A percentile compares a stretch with the other conserved stretches of the same genome.
These are phyloP conservation scores for Eupithecia subfuscata DNA, from an alignment of 2,888 invertebrate genomes.

Conservation along the genomic window DNA sequence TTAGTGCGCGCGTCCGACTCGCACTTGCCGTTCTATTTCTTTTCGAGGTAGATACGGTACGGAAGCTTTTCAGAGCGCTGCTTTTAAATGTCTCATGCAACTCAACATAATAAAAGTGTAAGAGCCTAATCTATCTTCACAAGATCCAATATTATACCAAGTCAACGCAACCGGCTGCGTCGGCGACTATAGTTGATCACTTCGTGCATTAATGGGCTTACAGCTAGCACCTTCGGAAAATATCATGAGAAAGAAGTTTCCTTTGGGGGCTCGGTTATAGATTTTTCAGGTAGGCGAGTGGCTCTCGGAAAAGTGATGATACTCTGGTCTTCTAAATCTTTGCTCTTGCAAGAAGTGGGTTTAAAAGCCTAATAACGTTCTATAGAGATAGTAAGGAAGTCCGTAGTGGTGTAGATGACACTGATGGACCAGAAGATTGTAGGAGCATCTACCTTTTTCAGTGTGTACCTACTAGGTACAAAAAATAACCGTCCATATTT, in stretches of 20 bases:
- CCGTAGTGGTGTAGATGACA: neutral
- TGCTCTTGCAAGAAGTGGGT: neutral
- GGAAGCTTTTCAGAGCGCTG: too few relatives aligned
- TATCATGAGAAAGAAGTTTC: conserved; percentile 6
- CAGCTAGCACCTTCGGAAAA: neutral
- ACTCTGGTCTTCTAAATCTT: neutral
- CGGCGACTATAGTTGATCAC: neutral
- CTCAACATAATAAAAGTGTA: too few relatives aligned
- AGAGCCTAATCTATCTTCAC: too few relatives aligned
- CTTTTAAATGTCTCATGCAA: too few relatives aligned
- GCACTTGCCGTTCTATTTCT: too few relatives aligned
- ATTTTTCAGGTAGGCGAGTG: conserved; percentile 12
- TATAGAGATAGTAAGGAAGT: conserved; percentile 4
- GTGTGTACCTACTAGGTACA: neutral
- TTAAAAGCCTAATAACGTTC: conserved; percentile 18
- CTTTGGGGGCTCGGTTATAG: neutral
- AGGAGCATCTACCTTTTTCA: neutral
- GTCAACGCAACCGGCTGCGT: neutral
- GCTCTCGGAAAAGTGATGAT: neutral
- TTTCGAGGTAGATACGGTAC: too few relatives aligned
- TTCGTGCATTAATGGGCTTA: neutral
- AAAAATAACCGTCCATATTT: neutral
- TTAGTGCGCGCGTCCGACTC: too few relatives aligned
- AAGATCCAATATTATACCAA: neutral
- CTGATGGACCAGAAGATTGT: neutral